A percentile compares a stretch with the other conserved stretches of the same genome.
Evolutionary conservation across 2,888 invertebrate genomes (phyloP).

Genomic region (Aproaerema taeniolella): DNA sequence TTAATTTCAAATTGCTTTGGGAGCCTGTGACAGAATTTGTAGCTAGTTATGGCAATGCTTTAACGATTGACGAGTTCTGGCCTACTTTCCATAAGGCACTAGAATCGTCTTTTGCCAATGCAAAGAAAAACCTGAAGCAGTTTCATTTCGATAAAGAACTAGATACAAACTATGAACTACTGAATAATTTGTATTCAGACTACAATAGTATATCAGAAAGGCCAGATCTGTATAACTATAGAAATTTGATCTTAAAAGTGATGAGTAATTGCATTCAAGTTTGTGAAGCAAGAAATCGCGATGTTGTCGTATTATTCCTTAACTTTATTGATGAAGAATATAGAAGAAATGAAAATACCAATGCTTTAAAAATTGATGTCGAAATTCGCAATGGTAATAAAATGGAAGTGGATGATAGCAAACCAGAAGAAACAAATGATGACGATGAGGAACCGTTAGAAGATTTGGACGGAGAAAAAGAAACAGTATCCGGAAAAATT

Average conservation of each 20-base stretch:
- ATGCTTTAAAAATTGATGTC: constrained; percentile 75
- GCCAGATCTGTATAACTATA: constrained; percentile 85
- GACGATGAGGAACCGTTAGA: constrained; percentile 53
- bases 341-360: constrained; percentile 47
- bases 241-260: constrained; percentile 88
- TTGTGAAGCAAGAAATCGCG: constrained; percentile 88
- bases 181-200: constrained; percentile 49
- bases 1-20: constrained; percentile 94
- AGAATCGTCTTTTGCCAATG: constrained; percentile 64
- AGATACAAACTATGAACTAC: constrained; percentile 38
- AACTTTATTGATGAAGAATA: constrained; percentile 84
- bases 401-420: constrained; percentile 48
- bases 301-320: constrained; percentile 88
- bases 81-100: constrained; percentile 80
- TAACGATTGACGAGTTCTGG: constrained; percentile 84
- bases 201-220: constrained; percentile 71
- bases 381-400: constrained; percentile 69
- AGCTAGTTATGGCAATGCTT: constrained; percentile 82
- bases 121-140: constrained; percentile 49
- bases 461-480: constrained; percentile 43
- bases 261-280: constrained; percentile 85
- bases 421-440: constrained; percentile 37
- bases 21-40: constrained; percentile 87
- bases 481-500: constrained; percentile 56
- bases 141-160: constrained; percentile 55